phyloP scores from a whole-genome alignment of 2,888 invertebrate genomes.

The Crossocerus cetratus region DNA sequence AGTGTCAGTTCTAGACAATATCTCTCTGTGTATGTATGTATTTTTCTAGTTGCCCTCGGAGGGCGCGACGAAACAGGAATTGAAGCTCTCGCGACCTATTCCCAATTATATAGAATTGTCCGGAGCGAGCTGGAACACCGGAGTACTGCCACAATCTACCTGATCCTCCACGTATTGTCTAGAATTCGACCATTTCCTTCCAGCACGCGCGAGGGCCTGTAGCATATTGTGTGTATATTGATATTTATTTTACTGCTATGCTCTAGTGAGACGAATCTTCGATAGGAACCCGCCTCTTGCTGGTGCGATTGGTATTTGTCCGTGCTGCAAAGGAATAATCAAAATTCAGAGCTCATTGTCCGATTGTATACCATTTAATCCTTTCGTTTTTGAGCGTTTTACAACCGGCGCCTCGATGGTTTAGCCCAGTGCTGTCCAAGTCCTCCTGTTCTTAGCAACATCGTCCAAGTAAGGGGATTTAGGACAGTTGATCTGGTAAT shows the following conservation, averaged over 20 bases:
- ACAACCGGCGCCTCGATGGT: too few species aligned
- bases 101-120: not conserved
- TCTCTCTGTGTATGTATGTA: constrained; percentile 39
- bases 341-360: constrained; percentile 59
- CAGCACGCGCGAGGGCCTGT: constrained; percentile 19
- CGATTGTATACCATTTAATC: constrained; percentile 41
- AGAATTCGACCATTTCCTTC: constrained; percentile 48
- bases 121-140: too few species aligned
- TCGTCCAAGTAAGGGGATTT: too few species aligned
- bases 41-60: constrained; percentile 37
- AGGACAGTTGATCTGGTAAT: too few species aligned
- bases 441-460: too few species aligned
- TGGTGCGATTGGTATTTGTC: too few species aligned
- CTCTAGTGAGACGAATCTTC: not conserved
- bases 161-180: constrained; percentile 50
- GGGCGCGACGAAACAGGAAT: constrained; percentile 28
- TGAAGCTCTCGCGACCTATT: constrained; percentile 24
- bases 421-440: too few species aligned
- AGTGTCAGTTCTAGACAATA: constrained; percentile 61
- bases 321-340: constrained; percentile 61
- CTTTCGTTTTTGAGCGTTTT: too few species aligned
- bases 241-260: constrained; percentile 50
- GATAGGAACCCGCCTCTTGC: too few species aligned
- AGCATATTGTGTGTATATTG: constrained; percentile 32
- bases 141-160: constrained; percentile 43